Percentiles rank a stretch among this genome's conserved stretches.
Evolutionary conservation across 2,113 vertebrate species (phyloP).

Genomic region (Ochotona princeps): DNA sequence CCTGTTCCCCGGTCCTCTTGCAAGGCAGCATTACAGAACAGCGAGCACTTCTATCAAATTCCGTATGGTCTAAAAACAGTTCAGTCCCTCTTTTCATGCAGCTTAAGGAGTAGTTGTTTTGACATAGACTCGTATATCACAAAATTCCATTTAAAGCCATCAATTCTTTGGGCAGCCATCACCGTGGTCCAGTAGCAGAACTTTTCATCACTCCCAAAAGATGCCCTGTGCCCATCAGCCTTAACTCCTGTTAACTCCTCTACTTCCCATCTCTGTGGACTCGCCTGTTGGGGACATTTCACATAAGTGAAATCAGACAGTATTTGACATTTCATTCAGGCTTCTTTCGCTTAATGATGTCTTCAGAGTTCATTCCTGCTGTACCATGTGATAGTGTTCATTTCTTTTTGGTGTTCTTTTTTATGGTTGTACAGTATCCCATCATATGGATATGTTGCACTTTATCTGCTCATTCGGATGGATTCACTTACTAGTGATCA

Average conservation of each 20-base stretch:
- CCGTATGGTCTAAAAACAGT: rapidly evolving
- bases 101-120: neutral
- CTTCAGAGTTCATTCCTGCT: neutral
- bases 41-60: neutral
- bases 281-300: neutral
- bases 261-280: neutral
- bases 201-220: neutral
- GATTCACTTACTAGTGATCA: neutral
- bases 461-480: neutral
- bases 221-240: neutral
- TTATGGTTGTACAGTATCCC: neutral
- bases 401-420: neutral
- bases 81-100: neutral
- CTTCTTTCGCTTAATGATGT: neutral
- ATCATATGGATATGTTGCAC: neutral
- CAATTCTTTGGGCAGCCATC: neutral
- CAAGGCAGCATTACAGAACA: neutral
- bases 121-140: neutral
- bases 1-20: no score
- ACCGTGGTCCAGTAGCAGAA: neutral
- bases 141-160: neutral
- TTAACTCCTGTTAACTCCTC: no score
- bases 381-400: rapidly evolving
- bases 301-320: rapidly evolving
- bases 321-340: neutral